phyloP scores from a whole-genome alignment of 92 coral and sea anemone species.

The Paragorgia papillata region DNA sequence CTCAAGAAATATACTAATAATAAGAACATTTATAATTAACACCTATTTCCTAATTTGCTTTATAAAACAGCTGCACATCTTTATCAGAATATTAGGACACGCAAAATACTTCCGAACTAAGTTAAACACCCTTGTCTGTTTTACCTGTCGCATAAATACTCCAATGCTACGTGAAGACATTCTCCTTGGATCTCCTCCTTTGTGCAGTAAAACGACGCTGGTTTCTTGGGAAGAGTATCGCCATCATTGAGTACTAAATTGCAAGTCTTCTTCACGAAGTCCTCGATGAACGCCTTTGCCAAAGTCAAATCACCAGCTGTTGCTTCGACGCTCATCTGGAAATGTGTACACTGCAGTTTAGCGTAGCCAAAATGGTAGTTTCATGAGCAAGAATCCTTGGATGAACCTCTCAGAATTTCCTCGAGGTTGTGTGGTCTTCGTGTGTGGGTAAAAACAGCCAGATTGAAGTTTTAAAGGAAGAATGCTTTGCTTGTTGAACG shows the following conservation, averaged over 20 bases:
- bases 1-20: too few relatives aligned
- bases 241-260: slow-evolving; percentile 50
- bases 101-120: too few relatives aligned
- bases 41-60: too few relatives aligned
- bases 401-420: not conserved
- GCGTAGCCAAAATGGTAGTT: not conserved
- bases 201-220: slow-evolving; percentile 56
- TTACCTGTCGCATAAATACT: slow-evolving; percentile 77
- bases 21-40: too few relatives aligned
- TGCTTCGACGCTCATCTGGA: slow-evolving; percentile 77
- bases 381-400: not conserved
- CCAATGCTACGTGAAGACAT: slow-evolving; percentile 72
- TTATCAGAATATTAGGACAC: too few relatives aligned
- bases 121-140: not conserved
- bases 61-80: too few relatives aligned
- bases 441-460: not conserved
- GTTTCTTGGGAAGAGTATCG: slow-evolving; percentile 72
- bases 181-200: slow-evolving; percentile 77
- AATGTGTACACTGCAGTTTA: not conserved
- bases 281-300: slow-evolving; percentile 66
- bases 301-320: slow-evolving; percentile 70
- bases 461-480: too few relatives aligned
- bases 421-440: not conserved
- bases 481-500: not conserved
- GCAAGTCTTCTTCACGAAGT: slow-evolving; percentile 60